These are phyloP conservation scores for Holcopasites calliopsidis DNA, from an alignment of 1,140 invertebrate genomes.

Conservation along the genomic window DNA sequence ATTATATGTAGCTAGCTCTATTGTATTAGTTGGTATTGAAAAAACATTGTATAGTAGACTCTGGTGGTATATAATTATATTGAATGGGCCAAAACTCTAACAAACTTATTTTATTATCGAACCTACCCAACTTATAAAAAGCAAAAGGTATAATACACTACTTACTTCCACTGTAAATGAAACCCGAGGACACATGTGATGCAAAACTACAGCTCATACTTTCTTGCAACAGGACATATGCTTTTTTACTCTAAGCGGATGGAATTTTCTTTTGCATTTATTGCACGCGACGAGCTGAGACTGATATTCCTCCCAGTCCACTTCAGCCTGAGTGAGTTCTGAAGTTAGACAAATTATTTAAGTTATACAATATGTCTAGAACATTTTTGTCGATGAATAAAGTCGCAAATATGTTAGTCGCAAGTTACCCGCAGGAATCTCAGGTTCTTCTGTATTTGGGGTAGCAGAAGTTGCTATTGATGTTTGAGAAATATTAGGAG, in stretches of 20 bases:
- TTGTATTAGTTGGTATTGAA: slow-evolving; percentile 69
- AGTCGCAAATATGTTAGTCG: background rate
- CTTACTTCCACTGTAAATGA: background rate
- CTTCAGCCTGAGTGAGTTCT: slow-evolving; percentile 51
- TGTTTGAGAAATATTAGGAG: background rate
- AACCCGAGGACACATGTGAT: background rate
- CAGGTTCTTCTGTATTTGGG: background rate
- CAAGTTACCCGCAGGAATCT: background rate
- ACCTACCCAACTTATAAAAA: background rate
- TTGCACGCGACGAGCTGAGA: slow-evolving; percentile 56
- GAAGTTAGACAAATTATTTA: no score
- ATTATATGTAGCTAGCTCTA: slow-evolving; percentile 70
- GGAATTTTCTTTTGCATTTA: slow-evolving; percentile 65
- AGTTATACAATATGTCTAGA: no score
- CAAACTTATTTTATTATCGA: slow-evolving; percentile 37
- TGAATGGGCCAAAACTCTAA: slow-evolving; percentile 72
- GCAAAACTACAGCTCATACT: slow-evolving; percentile 32
- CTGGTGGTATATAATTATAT: slow-evolving; percentile 73
- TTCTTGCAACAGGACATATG: slow-evolving; percentile 58
- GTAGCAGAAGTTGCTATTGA: background rate
- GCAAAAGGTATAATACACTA: background rate
- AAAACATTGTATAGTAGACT: slow-evolving; percentile 74
- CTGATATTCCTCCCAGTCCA: slow-evolving; percentile 63
- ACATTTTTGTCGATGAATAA: background rate
- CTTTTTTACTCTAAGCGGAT: slow-evolving; percentile 59